Evolutionary conservation across 2,113 vertebrate species (phyloP).

Genomic region (Pithys albifrons): DNA sequence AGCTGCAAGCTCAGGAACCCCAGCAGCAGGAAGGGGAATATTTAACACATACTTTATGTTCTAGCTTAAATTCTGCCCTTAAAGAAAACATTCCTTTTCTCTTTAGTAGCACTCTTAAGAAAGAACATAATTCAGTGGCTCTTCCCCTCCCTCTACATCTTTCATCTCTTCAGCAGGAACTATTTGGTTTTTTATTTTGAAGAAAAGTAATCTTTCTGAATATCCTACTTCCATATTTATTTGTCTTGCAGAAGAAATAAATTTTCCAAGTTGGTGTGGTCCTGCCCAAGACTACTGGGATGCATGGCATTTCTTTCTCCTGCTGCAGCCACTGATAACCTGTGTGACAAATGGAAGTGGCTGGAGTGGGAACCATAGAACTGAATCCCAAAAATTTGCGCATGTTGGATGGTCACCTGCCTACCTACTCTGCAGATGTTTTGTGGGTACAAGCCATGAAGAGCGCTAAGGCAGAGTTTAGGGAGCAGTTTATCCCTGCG

Average conservation of each 20-base stretch:
- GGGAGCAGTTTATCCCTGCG: not conserved
- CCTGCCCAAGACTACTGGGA: not conserved
- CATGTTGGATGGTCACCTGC: accelerated
- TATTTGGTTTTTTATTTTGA: not conserved
- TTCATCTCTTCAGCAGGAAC: not conserved
- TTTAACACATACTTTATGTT: not conserved
- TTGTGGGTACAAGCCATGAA: accelerated
- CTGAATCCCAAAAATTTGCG: not conserved
- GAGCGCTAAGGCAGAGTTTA: not conserved
- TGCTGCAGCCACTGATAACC: not conserved
- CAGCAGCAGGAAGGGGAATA: not conserved
- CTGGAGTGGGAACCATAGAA: not conserved
- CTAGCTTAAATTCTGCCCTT: not conserved
- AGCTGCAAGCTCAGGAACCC: not conserved
- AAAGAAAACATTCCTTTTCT: not conserved
- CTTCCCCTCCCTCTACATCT: not conserved
- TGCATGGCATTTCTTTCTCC: not conserved
- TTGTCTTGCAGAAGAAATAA: not conserved
- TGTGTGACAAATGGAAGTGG: not conserved
- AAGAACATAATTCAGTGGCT: not conserved
- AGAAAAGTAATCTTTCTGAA: not conserved
- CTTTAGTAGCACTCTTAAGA: not conserved
- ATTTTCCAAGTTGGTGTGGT: not conserved
- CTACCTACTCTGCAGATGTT: too few species aligned
- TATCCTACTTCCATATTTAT: not conserved